Conservation (phyloP, 2,113 vertebrate genomes). For the Oceanites oceanicus region DNA sequence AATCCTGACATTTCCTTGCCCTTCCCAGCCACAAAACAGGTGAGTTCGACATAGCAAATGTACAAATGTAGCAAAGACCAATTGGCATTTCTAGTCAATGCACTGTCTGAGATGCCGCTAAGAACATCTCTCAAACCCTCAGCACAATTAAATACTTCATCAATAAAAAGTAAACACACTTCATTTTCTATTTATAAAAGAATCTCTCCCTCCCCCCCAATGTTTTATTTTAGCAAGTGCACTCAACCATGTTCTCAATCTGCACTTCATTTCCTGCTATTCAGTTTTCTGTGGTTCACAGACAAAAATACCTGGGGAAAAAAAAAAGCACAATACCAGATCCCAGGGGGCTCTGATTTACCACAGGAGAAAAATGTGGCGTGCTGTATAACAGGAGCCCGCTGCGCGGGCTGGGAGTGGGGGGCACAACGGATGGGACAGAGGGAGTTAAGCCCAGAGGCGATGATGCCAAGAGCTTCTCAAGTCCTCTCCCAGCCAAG, state of each 20-base stretch:
- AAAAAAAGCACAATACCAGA: constrained; percentile 56
- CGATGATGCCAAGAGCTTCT: not conserved
- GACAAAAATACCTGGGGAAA: constrained; percentile 73
- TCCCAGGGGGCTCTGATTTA: constrained; percentile 55
- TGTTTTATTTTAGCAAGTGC: constrained; percentile 72
- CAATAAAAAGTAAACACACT: constrained; percentile 64
- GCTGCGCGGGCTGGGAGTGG: not conserved
- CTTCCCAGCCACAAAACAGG: not conserved
- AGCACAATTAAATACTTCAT: constrained; percentile 57
- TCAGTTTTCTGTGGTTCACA: constrained; percentile 67
- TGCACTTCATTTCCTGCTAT: constrained; percentile 74
- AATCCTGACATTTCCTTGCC: not conserved
- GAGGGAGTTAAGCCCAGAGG: not conserved
- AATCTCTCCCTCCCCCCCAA: not conserved
- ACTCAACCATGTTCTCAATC: constrained; percentile 69
- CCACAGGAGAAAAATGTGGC: constrained; percentile 42
- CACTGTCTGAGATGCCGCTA: not conserved
- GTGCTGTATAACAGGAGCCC: not conserved
- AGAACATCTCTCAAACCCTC: constrained; percentile 10
- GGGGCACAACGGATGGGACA: not conserved
- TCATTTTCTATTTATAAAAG: constrained; percentile 64
- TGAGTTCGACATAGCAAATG: not conserved
- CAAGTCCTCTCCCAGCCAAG: not conserved
- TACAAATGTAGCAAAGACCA: not conserved
- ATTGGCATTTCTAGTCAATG: not conserved